Percentiles rank a stretch among this genome's conserved stretches.
Evolutionary conservation across 2,888 invertebrate species (phyloP).

Genomic region (Epinotia brunnichana): DNA sequence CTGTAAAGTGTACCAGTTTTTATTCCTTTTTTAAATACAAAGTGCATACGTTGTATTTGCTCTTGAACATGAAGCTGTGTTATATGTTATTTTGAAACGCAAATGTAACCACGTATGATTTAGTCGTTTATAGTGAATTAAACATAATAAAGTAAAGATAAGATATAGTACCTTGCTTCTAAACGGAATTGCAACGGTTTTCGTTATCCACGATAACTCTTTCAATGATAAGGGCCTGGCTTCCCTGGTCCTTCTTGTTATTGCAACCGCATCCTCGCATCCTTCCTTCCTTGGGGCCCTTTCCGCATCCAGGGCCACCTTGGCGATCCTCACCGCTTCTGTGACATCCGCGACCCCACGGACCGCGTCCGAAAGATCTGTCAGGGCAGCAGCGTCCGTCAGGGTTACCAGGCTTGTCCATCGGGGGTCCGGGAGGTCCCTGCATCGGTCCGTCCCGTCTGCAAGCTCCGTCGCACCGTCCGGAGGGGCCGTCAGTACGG

Average conservation of each 20-base stretch:
- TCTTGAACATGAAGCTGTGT: too few relatives aligned
- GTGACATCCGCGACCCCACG: conserved; percentile 25
- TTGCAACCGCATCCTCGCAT: conserved; percentile 16
- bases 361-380: neutral
- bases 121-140: neutral
- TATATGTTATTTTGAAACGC: neutral
- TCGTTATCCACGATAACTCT: conserved; percentile 25
- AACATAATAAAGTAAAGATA: neutral
- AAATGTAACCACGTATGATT: neutral
- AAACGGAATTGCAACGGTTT: conserved; percentile 38
- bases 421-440: conserved; percentile 8
- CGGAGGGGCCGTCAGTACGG: neutral
- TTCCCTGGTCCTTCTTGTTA: conserved; percentile 31
- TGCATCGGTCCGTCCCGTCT: conserved; percentile 15
- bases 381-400: neutral
- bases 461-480: neutral
- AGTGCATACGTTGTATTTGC: too few relatives aligned
- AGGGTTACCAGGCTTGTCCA: neutral
- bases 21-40: too few relatives aligned
- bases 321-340: conserved; percentile 1
- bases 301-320: conserved; percentile 19
- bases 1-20: too few relatives aligned
- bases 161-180: conserved; percentile 30
- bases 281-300: conserved; percentile 12
- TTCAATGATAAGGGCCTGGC: conserved; percentile 31